Base-by-base conservation (phyloP, 2,797 vertebrate genomes). In the Carapus acus region DNA sequence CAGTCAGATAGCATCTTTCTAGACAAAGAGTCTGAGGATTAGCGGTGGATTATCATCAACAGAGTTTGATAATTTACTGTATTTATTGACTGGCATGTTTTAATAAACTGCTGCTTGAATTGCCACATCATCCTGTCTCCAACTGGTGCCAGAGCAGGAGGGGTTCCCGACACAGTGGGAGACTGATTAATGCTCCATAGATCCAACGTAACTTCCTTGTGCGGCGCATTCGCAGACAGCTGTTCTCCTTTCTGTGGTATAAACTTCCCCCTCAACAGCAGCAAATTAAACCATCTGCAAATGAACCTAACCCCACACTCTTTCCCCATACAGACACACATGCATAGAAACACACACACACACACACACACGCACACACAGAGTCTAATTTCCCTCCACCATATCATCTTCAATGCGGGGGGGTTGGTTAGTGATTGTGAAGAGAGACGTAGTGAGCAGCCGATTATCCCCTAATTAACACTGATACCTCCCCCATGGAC, bases 401-500 rank as follows among this genome's bases (percentile, higher is more conserved):
- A 68, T 79, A 79, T 86, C 75, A 82, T 77, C 70, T 73, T 79
- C 72, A 65, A 58, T 69, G 78, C 71, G 78, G 76, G 76, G 83
- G 82, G 52, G 52, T 79, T 39, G 54, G 51, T 56, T 44, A 52
- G 46, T 73, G 65, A 77, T 76, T 76, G 83, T 75, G 66, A 67
- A 84, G 62, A 72, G 76, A 60, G 74, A 73, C 77, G 83, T 88
- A 85, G 83, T 85, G 83, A 65, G 44, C 83, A 81, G 87, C 73
- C 79, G 91, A 94, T 94, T 93, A 96, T 89, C 88, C 89, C 87
- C 89, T 94, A 93, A 92, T 97, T 95, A 97, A 90, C 76, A 80
- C 81, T 91, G 92, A 94, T 93, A 80, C 90, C 88, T 96, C 91
- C 93, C 93, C 87, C 88, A 88, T 92, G 92, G 91, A 90, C 87